Evolutionary conservation across 2,797 vertebrate species (phyloP).

Genomic region (Coregonus ussuriensis): DNA sequence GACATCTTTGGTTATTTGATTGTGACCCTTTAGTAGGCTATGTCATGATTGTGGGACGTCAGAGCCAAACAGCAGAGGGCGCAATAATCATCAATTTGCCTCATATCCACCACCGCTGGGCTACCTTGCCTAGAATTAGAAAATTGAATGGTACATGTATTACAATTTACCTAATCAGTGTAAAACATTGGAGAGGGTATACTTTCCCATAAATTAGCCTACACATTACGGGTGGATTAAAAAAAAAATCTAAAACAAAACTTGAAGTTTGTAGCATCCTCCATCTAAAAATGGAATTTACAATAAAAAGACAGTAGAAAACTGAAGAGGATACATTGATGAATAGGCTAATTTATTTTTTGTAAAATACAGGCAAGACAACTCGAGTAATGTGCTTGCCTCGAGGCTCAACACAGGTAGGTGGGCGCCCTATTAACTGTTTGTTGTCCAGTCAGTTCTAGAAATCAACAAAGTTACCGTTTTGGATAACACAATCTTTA

Average conservation of each 20-base stretch:
- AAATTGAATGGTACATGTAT: neutral
- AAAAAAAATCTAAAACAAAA: neutral
- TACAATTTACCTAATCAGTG: neutral
- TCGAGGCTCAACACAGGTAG: neutral
- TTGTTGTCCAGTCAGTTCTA: neutral
- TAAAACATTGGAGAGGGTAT: neutral
- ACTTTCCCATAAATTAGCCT: neutral
- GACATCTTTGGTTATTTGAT: neutral
- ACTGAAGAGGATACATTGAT: too few relatives aligned
- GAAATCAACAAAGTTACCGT: neutral
- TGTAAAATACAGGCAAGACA: neutral
- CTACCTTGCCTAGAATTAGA: neutral
- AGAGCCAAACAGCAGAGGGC: slow-evolving; percentile 68
- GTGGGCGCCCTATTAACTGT: neutral
- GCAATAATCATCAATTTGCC: slow-evolving; percentile 55
- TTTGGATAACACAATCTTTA: neutral
- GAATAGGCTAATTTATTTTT: neutral
- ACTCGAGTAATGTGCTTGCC: neutral
- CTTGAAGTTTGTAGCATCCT: too few relatives aligned
- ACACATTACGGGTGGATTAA: neutral
- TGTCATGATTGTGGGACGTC: neutral
- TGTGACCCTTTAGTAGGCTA: neutral
- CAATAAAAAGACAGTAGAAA: neutral
- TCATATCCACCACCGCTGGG: too few relatives aligned
- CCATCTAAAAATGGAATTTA: neutral